Conservation (phyloP, 64 coral and sea anemone genomes). For the Montipora efflorescens region DNA sequence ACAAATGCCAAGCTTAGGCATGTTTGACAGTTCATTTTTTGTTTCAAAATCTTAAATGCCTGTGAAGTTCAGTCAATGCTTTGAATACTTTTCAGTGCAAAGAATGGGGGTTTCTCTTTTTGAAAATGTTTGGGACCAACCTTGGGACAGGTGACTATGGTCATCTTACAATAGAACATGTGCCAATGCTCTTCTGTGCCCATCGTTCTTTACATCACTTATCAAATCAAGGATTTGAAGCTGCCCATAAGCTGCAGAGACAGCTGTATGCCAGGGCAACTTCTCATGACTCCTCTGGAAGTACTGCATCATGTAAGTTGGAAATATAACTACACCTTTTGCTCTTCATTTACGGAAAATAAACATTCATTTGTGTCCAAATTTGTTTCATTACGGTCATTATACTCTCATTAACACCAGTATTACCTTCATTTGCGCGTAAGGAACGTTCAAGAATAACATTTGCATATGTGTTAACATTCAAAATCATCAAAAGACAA, state of each 20-base stretch:
- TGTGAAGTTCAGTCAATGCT: neutral
- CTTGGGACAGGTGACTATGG: slow-evolving; percentile 60
- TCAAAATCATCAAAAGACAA: no score
- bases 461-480: no score
- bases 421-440: no score
- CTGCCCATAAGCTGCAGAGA: slow-evolving; percentile 24
- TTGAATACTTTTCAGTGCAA: slow-evolving; percentile 50
- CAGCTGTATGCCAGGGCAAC: slow-evolving; percentile 42
- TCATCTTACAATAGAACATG: slow-evolving; percentile 48
- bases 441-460: no score
- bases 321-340: neutral
- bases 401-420: no score
- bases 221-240: slow-evolving; percentile 38
- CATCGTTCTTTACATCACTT: slow-evolving; percentile 7
- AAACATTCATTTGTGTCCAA: no score
- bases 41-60: no score
- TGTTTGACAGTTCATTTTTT: no score
- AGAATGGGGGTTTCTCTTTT: slow-evolving; percentile 51
- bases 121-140: slow-evolving; percentile 25
- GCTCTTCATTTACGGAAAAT: no score
- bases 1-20: no score
- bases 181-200: slow-evolving; percentile 3
- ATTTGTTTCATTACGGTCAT: no score
- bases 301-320: slow-evolving; percentile 28
- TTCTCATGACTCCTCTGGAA: slow-evolving; percentile 19